Conservation (phyloP, 2,888 invertebrate species). For the Cephus spinipes region DNA sequence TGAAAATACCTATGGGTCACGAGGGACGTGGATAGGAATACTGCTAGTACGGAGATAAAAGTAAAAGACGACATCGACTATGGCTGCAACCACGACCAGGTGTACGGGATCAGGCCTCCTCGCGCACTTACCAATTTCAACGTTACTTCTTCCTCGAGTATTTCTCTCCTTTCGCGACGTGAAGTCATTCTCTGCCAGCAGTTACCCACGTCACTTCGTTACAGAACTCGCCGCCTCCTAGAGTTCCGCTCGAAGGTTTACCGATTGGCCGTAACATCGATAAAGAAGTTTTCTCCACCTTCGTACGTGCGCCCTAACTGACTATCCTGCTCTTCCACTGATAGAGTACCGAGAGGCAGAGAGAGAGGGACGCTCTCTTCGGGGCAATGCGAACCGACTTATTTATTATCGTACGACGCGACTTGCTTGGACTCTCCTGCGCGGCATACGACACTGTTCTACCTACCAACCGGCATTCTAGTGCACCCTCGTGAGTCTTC, state of each 20-base stretch:
- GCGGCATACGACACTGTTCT: background rate
- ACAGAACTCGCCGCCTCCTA: background rate
- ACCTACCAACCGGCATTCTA: background rate
- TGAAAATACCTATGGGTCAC: background rate
- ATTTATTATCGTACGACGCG: background rate
- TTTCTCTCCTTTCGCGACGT: background rate
- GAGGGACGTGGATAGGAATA: background rate
- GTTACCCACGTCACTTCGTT: background rate
- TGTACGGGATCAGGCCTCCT: background rate
- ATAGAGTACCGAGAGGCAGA: background rate
- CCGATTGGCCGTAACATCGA: background rate
- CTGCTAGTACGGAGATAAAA: background rate
- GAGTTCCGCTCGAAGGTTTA: background rate
- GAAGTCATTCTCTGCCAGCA: background rate
- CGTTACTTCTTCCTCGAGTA: background rate
- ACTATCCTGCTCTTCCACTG: constrained; percentile 11
- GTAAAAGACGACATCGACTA: background rate
- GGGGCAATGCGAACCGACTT: constrained; percentile 14
- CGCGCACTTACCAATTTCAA: background rate
- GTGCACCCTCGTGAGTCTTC: background rate
- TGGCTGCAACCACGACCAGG: no score
- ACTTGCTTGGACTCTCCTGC: background rate
- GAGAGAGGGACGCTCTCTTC: constrained; percentile 15
- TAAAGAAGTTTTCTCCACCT: background rate
- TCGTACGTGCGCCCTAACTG: constrained; percentile 11